Evolutionary conservation across 2,888 invertebrate species (phyloP), one percentile per base, ranked within the genome.

Genomic region (Ypsolopha scabrella): DNA sequence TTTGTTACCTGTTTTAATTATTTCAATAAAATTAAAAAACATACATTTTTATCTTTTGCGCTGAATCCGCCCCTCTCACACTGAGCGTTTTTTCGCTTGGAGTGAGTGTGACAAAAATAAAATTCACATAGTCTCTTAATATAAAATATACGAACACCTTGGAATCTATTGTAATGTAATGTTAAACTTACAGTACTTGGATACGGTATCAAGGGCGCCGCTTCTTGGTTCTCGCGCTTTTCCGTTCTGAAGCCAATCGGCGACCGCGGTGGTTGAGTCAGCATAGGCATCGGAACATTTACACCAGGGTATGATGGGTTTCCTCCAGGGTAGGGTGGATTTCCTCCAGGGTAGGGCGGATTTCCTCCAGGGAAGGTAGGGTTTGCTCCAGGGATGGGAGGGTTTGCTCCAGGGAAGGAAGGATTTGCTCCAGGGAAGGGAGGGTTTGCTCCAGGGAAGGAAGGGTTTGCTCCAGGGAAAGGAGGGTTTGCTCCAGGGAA

Each of bases 391-490:
- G 41, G 54, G 51, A 57, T 55, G 0, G 65, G 59, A 0, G 56
- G 45, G 14, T 49, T 36, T 6, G 51, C 34, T 11, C 41, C 41
- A 33, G 57, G 58, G 46, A 51, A 54, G n/a, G 53, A 51, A 6
- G 52, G 7, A n/a, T 56, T 50, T 43, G 52, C 46, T 10, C 46
- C 52, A 6, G 60, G 53, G 37, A 58, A 55, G 8, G 51, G 62
- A n/a, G 54, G 38, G 24, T 47, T 50, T 4, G 48, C 7, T 1
- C 24, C 14, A 24, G 58, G 58, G 50, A 55, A 53, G 1, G 54
- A 55, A 14, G 53, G n/a, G 45, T 34, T 33, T 6, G 13, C 1
- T 7, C 41, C 33, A 1, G 41, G 45, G 37, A 46, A 53, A 10
- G 47, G 41, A 6, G 52, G 14, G 34, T 41, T 41, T 35, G 6